These are phyloP conservation scores for Stenodema calcarata DNA, from an alignment of 2,888 invertebrate genomes.

Conservation along the genomic window DNA sequence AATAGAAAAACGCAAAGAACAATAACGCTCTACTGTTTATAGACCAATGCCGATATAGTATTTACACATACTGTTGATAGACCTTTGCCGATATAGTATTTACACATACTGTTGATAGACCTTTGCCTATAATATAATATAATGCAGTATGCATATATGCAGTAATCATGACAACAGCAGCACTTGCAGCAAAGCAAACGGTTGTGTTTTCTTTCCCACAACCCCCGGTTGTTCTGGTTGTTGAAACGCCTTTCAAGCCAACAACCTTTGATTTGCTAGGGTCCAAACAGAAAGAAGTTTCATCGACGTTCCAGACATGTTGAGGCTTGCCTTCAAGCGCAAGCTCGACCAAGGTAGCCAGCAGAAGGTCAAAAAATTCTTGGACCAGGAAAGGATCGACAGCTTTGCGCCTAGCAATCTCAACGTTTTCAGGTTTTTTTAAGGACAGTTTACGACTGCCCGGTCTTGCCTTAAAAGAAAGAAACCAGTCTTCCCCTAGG, in stretches of 20 bases:
- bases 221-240: neutral
- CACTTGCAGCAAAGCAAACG: conserved; percentile 19
- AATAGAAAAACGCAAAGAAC: too few relatives aligned
- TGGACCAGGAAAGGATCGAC: conserved; percentile 58
- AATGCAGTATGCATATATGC: too few relatives aligned
- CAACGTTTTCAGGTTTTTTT: conserved; percentile 60
- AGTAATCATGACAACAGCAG: neutral
- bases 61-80: too few relatives aligned
- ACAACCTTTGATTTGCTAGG: conserved; percentile 8
- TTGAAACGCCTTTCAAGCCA: neutral
- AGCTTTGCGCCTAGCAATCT: conserved; percentile 59
- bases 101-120: too few relatives aligned
- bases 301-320: conserved; percentile 16
- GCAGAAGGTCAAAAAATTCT: conserved; percentile 55
- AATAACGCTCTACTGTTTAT: too few relatives aligned
- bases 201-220: conserved; percentile 15
- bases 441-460: conserved; percentile 59
- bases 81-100: too few relatives aligned
- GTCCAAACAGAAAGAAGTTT: conserved; percentile 13
- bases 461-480: conserved; percentile 58
- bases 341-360: neutral
- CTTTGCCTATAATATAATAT: too few relatives aligned
- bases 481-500: conserved; percentile 59
- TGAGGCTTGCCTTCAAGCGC: neutral
- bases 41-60: too few relatives aligned